Evolutionary conservation across 1,140 invertebrate genomes (phyloP), one percentile per base, ranked within the genome.

Genomic region (Chrysomallon squamiferum): DNA sequence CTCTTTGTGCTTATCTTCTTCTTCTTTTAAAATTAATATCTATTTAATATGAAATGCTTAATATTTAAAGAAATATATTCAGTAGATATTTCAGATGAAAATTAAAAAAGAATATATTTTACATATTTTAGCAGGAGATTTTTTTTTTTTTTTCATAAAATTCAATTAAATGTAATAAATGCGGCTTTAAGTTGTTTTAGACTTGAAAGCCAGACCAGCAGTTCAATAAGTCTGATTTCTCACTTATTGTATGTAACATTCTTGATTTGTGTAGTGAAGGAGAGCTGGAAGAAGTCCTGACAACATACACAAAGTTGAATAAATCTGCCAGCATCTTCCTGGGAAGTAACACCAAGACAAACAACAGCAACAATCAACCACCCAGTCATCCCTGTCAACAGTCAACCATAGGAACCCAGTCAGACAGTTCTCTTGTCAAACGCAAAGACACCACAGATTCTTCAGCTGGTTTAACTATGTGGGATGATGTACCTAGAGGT

Each of bases 291-390:
- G 89, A 90, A 69, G 87, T 90, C 18, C 69, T 91, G 30, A 88
- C 89, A 41, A 83, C 90, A 4, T 90, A 91, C 79, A 90, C 90
- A 18, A 87, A 87, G 57, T 81, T 90, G 25, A 89, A 90, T 78
- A 90, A 90, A 65, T 90, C 89, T 61, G 89, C 89, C 27, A 88
- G 89, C 69, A 88, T 89, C 71, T 90, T 90, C 72, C 80, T 90
- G 49, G 89, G 89, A 61, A 79, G 84, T 11, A 77, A 77, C 45
- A 45, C 69, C 13, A 74, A 77, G 30, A 35, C 69, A 11, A 49
- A 43, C 29, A 43, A 11, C 52, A 56, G 50, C 9, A 38, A 18
- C 27, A 68, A 41, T 22, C 49, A 47, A 5, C 43, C 59, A 20
- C n/a, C n/a, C n/a, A n/a, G 15, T 3, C 27, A 54, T n/a, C 1